Conservation (phyloP, 2,888 invertebrate species). For the Pseudococcus longispinus region DNA sequence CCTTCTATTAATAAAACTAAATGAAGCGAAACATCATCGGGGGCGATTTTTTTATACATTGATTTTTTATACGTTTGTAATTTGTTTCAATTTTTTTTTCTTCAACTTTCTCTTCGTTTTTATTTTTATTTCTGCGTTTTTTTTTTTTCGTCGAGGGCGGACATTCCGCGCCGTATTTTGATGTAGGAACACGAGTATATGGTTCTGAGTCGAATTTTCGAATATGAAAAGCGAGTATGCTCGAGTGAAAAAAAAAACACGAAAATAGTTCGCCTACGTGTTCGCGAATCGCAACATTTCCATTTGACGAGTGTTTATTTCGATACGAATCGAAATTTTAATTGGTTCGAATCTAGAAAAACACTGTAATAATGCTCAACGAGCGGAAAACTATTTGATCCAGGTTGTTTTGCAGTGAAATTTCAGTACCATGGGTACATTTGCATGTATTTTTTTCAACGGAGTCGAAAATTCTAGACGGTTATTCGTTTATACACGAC, state of each 20-base stretch:
- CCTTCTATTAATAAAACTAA: constrained; percentile 13
- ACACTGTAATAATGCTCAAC: not conserved
- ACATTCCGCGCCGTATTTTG: not conserved
- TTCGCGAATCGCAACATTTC: not conserved
- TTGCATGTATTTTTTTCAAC: not conserved
- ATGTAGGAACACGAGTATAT: not conserved
- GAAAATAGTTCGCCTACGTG: not conserved
- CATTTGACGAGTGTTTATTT: not conserved
- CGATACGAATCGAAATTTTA: constrained; percentile 31
- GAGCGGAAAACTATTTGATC: not conserved
- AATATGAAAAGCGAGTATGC: not conserved
- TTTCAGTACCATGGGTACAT: not conserved
- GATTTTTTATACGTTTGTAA: not conserved
- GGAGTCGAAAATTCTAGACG: not conserved
- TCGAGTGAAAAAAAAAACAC: not conserved
- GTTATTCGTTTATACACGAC: not conserved
- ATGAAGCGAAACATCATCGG: constrained; percentile 9
- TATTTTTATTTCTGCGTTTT: not conserved
- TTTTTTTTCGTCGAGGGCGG: not conserved
- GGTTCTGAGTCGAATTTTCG: not conserved
- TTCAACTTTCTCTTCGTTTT: not conserved
- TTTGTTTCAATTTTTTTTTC: not conserved
- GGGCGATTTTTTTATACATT: not conserved
- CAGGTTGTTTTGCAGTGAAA: not conserved
- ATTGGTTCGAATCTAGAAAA: not conserved